Base-by-base conservation (phyloP, 1,140 invertebrate genomes). In the Stenopsyche tienmushanensis region DNA sequence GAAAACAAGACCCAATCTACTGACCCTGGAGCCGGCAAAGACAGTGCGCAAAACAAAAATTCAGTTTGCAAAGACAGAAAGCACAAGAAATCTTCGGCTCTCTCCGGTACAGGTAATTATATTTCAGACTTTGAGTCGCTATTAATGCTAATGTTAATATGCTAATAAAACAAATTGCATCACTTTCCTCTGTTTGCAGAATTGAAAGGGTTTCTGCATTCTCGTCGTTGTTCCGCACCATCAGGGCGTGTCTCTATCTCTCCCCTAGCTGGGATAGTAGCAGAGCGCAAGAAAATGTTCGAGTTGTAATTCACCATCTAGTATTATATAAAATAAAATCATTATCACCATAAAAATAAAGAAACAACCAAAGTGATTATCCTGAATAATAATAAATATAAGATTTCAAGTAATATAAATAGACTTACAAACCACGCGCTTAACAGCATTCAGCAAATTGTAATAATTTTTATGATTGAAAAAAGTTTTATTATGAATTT, bases 201-300 rank as follows among this genome's bases (percentile, higher is more conserved):
- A 77, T 66, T 81, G 76, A 81, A 79, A 76, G 77, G 78, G 73
- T 80, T 77, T 78, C 72, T 76, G 62, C 72, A 73, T 65, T 76
- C 74, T 74, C 73, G 77, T 58, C 75, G 79, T 70, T 78, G 80
- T 71, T 79, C 78, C 69, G 77, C 74, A 71, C 64, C 67, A 25
- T 57, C 76, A 65, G 81, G 77, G 64, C 76, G 79, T 71, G 77
- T 73, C 72, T 74, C 77, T 26, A 77, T 77, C 71, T 78, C 78
- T 68, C 83, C 80, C 63, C 81, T 84, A 72, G 83, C 80, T 70
- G 85, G 84, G 69, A 85, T 87, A 83, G 86, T 87, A 73, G 85
- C 85, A 71, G 83, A 85, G 76, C 83, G 85, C 72, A 87, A 87
- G 77, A 87, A 86, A 75, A 81, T 83, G 72, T 87, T 87, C 77